These are phyloP conservation scores for Hydraecia micacea DNA, from an alignment of 2,888 invertebrate species.

Conservation along the genomic window DNA sequence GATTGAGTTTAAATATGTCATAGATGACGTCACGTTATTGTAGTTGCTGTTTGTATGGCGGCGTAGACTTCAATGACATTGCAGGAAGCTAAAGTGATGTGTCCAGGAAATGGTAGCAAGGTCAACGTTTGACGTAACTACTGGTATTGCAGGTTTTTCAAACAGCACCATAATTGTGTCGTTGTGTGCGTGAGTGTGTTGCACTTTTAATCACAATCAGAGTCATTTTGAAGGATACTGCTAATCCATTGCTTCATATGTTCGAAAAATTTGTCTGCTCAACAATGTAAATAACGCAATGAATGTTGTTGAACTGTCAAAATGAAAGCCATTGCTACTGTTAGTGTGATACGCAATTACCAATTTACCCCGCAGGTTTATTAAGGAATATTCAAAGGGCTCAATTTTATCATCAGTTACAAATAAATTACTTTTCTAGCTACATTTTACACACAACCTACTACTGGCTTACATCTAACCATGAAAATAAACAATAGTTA, in stretches of 20 bases:
- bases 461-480: background rate
- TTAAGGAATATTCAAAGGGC: background rate
- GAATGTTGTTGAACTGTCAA: too few relatives aligned
- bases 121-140: background rate
- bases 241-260: background rate
- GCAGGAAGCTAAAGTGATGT: background rate
- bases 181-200: too few relatives aligned
- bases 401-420: background rate
- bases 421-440: background rate
- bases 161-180: background rate
- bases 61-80: background rate
- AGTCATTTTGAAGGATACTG: background rate
- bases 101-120: background rate
- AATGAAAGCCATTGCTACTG: too few relatives aligned
- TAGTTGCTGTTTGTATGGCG: background rate
- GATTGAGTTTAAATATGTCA: slow-evolving; percentile 29
- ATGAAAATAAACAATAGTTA: background rate
- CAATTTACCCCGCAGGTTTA: background rate
- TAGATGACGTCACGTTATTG: slow-evolving; percentile 20
- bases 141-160: background rate
- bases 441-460: background rate
- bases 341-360: background rate
- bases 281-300: too few relatives aligned
- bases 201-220: too few relatives aligned
- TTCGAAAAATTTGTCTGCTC: too few relatives aligned